phyloP scores from a whole-genome alignment of 2,113 vertebrate species.

The Rattus rattus region DNA sequence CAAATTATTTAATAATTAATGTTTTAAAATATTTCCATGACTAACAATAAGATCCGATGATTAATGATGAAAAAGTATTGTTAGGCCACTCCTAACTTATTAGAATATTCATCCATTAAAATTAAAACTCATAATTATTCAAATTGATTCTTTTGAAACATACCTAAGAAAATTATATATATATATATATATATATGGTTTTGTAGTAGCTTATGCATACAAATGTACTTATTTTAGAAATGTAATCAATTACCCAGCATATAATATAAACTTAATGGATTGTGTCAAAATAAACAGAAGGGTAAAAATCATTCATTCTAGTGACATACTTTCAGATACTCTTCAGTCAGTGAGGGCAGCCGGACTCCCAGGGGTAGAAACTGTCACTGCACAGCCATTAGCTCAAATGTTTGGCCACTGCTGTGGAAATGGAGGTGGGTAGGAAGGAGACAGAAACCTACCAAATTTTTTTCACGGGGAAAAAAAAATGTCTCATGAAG shows the following conservation, averaged over 20 bases:
- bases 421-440: rapidly evolving
- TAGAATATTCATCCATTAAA: conserved; percentile 52
- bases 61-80: background rate
- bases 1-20: background rate
- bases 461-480: background rate
- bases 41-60: background rate
- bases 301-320: conserved; percentile 31
- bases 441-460: background rate
- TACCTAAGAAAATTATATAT: background rate
- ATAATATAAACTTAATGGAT: conserved; percentile 30
- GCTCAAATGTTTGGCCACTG: background rate
- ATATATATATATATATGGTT: background rate
- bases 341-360: background rate
- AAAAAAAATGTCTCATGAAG: background rate
- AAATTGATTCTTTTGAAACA: conserved; percentile 44
- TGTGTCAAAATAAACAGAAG: conserved; percentile 45
- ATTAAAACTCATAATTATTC: conserved; percentile 48
- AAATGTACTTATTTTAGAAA: conserved; percentile 17
- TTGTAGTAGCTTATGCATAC: conserved; percentile 11
- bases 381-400: background rate
- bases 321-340: conserved; percentile 28
- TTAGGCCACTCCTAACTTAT: background rate
- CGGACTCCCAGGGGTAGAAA: background rate
- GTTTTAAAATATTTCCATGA: conserved; percentile 48
- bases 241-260: conserved; percentile 16